Conservation (phyloP, 2,113 vertebrate species). For the Dipodomys spectabilis region DNA sequence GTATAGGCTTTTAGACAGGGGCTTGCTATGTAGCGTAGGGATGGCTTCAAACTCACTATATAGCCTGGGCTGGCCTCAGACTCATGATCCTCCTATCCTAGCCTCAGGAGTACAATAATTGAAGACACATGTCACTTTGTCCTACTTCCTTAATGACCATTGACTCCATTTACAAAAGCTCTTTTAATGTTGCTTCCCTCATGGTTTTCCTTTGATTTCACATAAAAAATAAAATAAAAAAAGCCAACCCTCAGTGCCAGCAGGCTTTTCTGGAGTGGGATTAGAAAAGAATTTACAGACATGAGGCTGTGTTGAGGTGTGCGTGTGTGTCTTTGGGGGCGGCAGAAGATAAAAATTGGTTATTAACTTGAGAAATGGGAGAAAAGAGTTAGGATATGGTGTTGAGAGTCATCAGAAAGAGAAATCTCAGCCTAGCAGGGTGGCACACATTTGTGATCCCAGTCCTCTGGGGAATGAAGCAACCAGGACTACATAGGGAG, state of each 20-base stretch:
- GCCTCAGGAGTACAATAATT: background rate
- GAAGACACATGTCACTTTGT: background rate
- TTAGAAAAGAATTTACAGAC: background rate
- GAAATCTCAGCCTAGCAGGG: background rate
- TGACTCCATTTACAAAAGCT: background rate
- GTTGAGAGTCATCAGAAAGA: slow-evolving; percentile 34
- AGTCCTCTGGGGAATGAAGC: background rate
- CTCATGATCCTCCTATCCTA: background rate
- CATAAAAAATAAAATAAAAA: background rate
- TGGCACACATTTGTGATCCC: background rate
- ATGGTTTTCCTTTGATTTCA: background rate
- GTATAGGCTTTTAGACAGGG: too few species aligned
- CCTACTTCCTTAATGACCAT: background rate
- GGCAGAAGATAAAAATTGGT: background rate
- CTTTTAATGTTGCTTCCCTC: background rate
- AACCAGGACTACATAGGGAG: too few species aligned
- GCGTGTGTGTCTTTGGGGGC: background rate
- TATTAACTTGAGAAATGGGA: background rate
- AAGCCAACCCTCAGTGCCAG: background rate
- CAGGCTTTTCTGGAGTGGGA: background rate
- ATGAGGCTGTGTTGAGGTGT: background rate
- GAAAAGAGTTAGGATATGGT: background rate
- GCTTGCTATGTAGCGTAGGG: background rate
- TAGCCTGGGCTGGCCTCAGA: background rate
- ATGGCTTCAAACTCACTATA: too few species aligned